A percentile compares a stretch with the other conserved stretches of the same genome.
phyloP scores from a whole-genome alignment of 2,113 vertebrate species.

The Plectropomus leopardus region DNA sequence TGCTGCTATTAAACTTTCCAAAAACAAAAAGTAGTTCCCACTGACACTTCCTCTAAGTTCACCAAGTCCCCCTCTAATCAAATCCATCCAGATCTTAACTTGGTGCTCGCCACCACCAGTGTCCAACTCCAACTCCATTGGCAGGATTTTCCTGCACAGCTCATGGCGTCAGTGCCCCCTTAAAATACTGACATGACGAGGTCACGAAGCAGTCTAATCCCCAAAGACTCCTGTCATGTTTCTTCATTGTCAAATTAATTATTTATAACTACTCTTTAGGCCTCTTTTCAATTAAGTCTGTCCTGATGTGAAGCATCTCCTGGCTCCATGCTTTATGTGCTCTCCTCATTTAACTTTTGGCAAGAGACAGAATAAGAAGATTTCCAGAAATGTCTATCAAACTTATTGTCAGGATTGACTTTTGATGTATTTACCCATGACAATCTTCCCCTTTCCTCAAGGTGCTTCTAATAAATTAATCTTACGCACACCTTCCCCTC shows the following conservation, averaged over 20 bases:
- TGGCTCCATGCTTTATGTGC: background rate
- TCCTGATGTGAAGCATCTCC: background rate
- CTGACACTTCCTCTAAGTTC: background rate
- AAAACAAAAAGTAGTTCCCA: background rate
- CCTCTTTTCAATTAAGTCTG: background rate
- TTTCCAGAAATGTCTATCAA: background rate
- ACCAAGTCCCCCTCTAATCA: background rate
- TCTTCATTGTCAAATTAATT: background rate
- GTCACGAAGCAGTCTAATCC: background rate
- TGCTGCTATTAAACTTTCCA: background rate
- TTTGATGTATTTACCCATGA: background rate
- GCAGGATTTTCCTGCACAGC: background rate
- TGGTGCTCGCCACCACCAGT: background rate
- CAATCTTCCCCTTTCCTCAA: background rate
- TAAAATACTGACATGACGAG: background rate
- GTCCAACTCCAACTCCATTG: background rate
- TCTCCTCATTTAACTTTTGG: background rate
- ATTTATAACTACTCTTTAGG: background rate
- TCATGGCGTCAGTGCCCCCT: background rate
- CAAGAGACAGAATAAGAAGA: background rate
- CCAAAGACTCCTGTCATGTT: background rate
- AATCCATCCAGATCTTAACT: background rate
- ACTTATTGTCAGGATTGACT: background rate
- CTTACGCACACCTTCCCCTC: background rate
- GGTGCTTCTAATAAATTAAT: background rate